Evolutionary conservation across 2,113 vertebrate genomes (phyloP).

Genomic region (Pseudopodoces humilis): DNA sequence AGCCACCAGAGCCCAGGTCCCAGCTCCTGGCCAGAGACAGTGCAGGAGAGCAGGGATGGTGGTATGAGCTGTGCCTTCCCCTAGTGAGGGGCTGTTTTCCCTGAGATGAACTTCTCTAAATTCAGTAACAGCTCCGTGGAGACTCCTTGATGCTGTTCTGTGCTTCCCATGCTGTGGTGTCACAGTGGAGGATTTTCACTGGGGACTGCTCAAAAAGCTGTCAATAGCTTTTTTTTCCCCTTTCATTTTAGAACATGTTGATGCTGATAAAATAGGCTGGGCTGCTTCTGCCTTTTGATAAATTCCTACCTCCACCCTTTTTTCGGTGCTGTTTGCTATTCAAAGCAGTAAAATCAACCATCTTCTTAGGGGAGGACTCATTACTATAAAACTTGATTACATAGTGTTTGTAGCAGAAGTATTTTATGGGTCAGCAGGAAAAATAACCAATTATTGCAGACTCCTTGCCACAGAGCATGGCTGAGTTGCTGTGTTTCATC

Average conservation of each 20-base stretch:
- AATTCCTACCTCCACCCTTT: neutral
- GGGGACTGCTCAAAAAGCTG: neutral
- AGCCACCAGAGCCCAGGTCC: neutral
- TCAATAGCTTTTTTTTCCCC: neutral
- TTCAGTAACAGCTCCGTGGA: neutral
- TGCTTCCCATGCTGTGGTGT: neutral
- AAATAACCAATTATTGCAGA: neutral
- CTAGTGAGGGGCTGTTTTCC: neutral
- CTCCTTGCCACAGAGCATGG: neutral
- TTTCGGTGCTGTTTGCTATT: neutral
- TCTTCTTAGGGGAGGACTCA: neutral
- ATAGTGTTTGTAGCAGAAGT: neutral
- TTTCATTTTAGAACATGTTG: neutral
- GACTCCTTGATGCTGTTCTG: neutral
- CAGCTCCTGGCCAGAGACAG: neutral
- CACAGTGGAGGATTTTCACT: neutral
- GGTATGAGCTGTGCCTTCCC: neutral
- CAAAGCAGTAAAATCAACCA: rapidly evolving
- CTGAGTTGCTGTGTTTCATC: neutral
- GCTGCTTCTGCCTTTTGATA: neutral
- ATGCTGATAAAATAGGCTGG: neutral
- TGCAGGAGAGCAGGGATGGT: neutral
- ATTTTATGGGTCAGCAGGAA: neutral
- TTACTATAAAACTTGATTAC: neutral
- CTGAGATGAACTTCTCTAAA: neutral